Evolutionary conservation across 2,113 vertebrate species (phyloP).

Genomic region (Heterotilapia buettikoferi): DNA sequence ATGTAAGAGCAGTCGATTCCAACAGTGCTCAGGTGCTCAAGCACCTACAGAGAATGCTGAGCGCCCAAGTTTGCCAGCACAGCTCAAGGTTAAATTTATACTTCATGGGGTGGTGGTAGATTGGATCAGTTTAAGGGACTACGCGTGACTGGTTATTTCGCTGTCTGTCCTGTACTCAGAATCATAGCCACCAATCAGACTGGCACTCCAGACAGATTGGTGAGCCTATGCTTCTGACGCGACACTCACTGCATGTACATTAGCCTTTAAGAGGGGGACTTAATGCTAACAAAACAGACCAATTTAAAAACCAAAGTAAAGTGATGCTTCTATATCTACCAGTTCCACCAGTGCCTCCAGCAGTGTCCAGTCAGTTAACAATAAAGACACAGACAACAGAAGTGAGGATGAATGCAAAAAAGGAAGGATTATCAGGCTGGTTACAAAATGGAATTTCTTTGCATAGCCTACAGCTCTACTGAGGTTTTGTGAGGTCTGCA

Average conservation of each 20-base stretch:
- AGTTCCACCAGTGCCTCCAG: neutral
- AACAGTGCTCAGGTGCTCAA: neutral
- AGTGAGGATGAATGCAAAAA: neutral
- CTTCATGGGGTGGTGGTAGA: fast-evolving
- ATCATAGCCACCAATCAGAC: neutral
- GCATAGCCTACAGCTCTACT: neutral
- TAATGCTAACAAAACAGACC: neutral
- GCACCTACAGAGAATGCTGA: neutral
- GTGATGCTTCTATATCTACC: neutral
- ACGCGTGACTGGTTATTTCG: neutral
- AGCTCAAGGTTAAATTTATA: neutral
- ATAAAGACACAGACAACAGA: neutral
- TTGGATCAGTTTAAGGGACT: neutral
- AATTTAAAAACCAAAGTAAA: neutral
- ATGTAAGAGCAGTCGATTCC: neutral
- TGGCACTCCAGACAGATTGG: neutral
- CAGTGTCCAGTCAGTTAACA: neutral
- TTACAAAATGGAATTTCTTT: neutral
- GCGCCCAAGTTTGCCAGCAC: neutral
- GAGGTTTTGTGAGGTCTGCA: neutral
- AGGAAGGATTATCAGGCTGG: neutral
- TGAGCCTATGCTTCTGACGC: fast-evolving
- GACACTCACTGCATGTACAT: neutral
- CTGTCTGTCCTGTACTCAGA: neutral
- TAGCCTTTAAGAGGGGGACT: neutral